These are phyloP conservation scores for Siphlonurus alternatus DNA, from an alignment of 2,888 invertebrate species.

Conservation along the genomic window DNA sequence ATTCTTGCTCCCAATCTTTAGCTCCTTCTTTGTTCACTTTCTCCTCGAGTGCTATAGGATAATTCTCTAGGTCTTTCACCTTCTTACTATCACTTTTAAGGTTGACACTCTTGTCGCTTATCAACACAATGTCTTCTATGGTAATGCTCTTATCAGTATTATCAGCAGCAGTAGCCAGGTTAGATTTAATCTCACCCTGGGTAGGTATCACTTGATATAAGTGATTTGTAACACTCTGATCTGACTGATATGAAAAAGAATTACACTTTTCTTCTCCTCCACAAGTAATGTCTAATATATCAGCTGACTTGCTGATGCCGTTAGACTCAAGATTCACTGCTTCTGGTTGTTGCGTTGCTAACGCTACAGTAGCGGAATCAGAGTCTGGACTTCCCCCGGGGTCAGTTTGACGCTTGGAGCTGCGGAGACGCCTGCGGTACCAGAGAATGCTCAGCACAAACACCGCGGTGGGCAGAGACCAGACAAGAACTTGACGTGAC, in stretches of 20 bases:
- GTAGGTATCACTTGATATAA: background rate
- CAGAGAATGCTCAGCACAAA: constrained; percentile 63
- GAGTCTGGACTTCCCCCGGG: constrained; percentile 35
- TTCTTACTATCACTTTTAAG: background rate
- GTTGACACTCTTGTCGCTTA: too few species aligned
- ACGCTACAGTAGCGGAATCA: too few species aligned
- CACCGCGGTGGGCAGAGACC: constrained; percentile 64
- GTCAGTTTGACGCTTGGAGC: constrained; percentile 49
- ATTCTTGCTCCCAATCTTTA: background rate
- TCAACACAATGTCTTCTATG: background rate
- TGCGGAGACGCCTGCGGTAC: constrained; percentile 59
- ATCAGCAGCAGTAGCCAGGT: background rate
- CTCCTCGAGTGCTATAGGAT: background rate
- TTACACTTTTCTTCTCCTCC: background rate
- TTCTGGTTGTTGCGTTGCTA: too few species aligned
- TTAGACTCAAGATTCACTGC: background rate
- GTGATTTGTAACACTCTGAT: background rate
- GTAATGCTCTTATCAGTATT: background rate
- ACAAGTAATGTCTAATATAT: background rate
- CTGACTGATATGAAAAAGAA: too few species aligned
- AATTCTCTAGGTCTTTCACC: too few species aligned
- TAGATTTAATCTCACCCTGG: background rate
- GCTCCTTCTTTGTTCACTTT: background rate
- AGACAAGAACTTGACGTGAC: constrained; percentile 56
- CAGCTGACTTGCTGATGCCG: too few species aligned